Percentiles rank a stretch among this genome's conserved stretches.
phyloP scores from a whole-genome alignment of 2,797 vertebrate genomes.

The Ceyx erithaca region DNA sequence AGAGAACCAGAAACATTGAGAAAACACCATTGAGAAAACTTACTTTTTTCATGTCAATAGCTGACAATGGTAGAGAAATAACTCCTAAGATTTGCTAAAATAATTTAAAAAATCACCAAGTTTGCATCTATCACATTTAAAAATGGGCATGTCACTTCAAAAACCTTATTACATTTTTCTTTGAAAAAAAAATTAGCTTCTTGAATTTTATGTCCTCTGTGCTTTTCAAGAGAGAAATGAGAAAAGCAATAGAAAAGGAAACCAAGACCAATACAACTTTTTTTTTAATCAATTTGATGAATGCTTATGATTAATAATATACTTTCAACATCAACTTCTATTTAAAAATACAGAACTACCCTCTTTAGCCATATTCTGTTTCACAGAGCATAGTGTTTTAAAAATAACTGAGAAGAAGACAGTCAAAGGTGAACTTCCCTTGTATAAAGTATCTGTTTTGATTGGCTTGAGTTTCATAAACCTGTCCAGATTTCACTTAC shows the following conservation, averaged over 20 bases:
- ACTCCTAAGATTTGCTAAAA: not conserved
- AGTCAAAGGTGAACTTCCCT: not conserved
- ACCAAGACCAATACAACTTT: not conserved
- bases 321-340: not conserved
- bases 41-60: not conserved
- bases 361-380: not conserved
- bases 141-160: not conserved
- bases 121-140: rapidly evolving
- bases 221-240: not conserved
- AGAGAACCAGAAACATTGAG: not conserved
- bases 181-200: not conserved
- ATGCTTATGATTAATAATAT: not conserved
- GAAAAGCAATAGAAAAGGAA: not conserved
- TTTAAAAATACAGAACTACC: not conserved
- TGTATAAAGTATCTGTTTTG: not conserved
- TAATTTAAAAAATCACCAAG: not conserved
- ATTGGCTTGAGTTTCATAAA: constrained; percentile 22
- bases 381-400: not conserved
- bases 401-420: not conserved
- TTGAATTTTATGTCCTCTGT: not conserved
- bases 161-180: not conserved
- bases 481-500: constrained; percentile 4
- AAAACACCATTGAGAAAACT: not conserved
- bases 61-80: not conserved
- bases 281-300: not conserved